These are phyloP conservation scores for Corynorhinus townsendii DNA, from an alignment of 2,113 vertebrate species.

Conservation along the genomic window DNA sequence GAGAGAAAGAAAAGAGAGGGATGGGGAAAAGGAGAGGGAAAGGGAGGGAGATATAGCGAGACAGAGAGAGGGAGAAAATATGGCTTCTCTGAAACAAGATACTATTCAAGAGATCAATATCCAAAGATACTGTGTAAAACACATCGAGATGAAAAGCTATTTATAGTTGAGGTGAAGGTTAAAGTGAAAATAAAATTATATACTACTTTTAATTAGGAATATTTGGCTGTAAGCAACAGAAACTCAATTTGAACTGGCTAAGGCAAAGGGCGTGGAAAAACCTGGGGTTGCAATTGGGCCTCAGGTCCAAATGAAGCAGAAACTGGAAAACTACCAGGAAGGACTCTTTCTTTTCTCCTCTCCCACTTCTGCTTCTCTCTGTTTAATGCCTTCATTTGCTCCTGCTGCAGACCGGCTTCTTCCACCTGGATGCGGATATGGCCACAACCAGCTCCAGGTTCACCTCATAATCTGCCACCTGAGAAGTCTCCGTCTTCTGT, in stretches of 20 bases:
- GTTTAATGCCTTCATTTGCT: background rate
- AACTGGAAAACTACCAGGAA: background rate
- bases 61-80: background rate
- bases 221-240: background rate
- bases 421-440: background rate
- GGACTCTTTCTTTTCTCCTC: background rate
- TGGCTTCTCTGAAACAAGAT: background rate
- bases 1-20: background rate
- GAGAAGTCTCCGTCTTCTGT: background rate
- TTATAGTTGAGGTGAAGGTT: background rate
- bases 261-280: background rate
- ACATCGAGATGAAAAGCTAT: background rate
- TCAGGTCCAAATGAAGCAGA: background rate
- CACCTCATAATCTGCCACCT: background rate
- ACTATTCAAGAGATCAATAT: background rate
- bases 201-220: background rate
- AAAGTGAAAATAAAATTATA: slow-evolving; percentile 10
- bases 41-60: background rate
- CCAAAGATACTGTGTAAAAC: background rate
- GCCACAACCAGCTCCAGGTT: background rate
- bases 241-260: background rate
- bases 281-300: background rate
- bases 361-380: background rate
- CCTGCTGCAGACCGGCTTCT: background rate
- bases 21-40: background rate